Evolutionary conservation across 2,888 invertebrate species (phyloP), one percentile per base, ranked within the genome.

Genomic region (Campoplex nolae): DNA sequence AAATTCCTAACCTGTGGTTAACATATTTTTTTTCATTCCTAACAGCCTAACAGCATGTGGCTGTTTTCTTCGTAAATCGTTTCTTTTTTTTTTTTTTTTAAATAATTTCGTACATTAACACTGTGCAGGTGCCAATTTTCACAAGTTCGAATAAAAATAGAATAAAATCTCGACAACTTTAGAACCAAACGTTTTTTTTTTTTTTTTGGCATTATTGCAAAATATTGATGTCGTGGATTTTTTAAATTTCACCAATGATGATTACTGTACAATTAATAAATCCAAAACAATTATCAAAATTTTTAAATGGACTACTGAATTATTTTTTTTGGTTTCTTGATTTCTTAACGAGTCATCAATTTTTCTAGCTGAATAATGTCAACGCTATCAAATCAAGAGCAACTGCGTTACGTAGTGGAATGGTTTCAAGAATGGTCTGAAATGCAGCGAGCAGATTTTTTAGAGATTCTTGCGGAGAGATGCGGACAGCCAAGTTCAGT

Each of bases 391-490:
- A 94, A 96, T 54, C 97, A 97, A 92, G 97, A 97, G 3, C 98
- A 98, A 94, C 95, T 98, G 91, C 96, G 97, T 81, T 98, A 98
- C 93, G 95, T 98, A 89, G 95, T 97, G 83, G 97, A 97, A 93
- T 98, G 98, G 98, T 98, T 98, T 92, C 96, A 96, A 92, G 98
- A 98, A 94, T 98, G 98, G 96, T 98, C 98, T 93, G 98, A 98
- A 92, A 95, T 98, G 94, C 98, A 98, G 93, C 95, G 97, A 83
- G 97, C 97, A 85, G 98, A 98, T 93, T 98, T 98, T 94, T 93
- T 98, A 86, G 97, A 97, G 0, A 96, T 98, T 85, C 95, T 98
- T 67, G 96, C 97, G 48, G 96, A 97, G 90, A 96, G 95, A 89
- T 96, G 96, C 89, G 95, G 95, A 6, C 95, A 96, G 28, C 95